Conservation (phyloP, 2,113 vertebrate genomes). For the Solenodon paradoxus region DNA sequence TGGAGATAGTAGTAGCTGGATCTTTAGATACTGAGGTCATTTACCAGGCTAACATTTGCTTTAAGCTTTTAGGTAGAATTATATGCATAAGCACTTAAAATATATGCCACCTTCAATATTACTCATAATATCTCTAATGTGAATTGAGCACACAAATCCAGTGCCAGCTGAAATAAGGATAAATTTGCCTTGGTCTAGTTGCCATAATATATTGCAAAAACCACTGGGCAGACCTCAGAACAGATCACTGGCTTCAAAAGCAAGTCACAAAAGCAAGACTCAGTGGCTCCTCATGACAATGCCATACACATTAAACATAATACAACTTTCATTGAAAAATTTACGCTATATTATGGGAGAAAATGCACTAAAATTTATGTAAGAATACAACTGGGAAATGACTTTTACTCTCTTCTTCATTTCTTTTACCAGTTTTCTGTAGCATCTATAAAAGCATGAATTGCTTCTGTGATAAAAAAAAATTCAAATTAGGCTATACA, state of each 20-base stretch:
- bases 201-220: not conserved
- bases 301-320: not conserved
- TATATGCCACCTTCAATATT: not conserved
- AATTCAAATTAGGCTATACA: not conserved
- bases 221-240: not conserved
- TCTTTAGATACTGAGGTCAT: not conserved
- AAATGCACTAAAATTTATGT: slow-evolving; percentile 25
- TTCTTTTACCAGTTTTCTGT: not conserved
- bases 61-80: slow-evolving; percentile 21
- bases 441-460: not conserved
- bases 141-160: not conserved
- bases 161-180: not conserved
- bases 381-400: not conserved
- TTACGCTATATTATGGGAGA: not conserved
- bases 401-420: slow-evolving; percentile 13
- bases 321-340: not conserved
- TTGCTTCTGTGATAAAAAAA: not conserved
- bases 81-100: not conserved
- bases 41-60: not conserved
- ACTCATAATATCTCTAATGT: not conserved
- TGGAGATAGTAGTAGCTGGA: not conserved
- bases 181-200: not conserved
- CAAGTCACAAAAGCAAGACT: not conserved
- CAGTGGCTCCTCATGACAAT: not conserved
- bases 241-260: not conserved